Evolutionary conservation across 2,113 vertebrate species (phyloP).

Genomic region (Ophiodon elongatus): DNA sequence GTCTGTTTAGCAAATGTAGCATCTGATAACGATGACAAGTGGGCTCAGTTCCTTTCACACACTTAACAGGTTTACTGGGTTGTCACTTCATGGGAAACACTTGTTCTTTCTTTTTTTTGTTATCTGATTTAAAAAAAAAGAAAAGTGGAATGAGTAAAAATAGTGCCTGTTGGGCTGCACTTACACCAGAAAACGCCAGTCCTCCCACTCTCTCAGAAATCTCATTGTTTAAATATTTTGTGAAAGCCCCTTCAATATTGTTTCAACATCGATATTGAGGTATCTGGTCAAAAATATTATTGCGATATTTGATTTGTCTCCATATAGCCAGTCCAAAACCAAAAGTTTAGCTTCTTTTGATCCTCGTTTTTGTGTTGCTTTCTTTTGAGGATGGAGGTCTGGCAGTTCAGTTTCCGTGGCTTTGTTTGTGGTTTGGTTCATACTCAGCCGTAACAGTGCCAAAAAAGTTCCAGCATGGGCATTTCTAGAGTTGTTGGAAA

Average conservation of each 20-base stretch:
- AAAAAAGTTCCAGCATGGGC: neutral
- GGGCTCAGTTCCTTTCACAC: constrained; percentile 37
- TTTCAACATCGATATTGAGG: neutral
- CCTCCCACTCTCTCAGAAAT: neutral
- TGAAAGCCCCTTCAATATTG: neutral
- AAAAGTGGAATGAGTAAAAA: neutral
- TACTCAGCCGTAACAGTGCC: neutral
- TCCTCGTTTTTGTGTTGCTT: neutral
- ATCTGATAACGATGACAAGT: constrained; percentile 48
- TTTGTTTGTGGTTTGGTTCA: neutral
- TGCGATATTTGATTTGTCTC: neutral
- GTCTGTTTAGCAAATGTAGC: constrained; percentile 55
- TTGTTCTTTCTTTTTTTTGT: neutral
- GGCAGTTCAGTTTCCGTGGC: neutral
- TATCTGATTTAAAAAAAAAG: constrained; percentile 13
- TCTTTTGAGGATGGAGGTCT: neutral
- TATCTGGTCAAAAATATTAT: neutral
- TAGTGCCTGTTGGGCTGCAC: neutral
- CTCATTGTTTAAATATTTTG: no score
- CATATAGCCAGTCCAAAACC: neutral
- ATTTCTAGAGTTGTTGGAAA: constrained; percentile 8
- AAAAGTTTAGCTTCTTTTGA: neutral
- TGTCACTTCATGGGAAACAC: constrained; percentile 17
- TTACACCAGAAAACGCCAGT: neutral
- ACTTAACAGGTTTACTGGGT: constrained; percentile 7